These are phyloP conservation scores for Heliconius hermathena DNA, from an alignment of 1,140 invertebrate genomes.

Conservation along the genomic window DNA sequence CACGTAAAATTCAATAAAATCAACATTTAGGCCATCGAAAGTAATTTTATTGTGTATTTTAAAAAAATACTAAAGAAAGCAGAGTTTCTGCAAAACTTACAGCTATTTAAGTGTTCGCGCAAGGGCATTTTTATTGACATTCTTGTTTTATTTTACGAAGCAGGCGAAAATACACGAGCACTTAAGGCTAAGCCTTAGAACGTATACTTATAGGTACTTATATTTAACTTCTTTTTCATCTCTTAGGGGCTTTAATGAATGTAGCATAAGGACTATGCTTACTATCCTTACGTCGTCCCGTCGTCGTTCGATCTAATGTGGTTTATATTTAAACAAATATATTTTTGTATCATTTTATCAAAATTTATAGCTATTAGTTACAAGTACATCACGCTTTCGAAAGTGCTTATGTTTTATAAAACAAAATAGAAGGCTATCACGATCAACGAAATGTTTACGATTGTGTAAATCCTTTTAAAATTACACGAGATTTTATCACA, in stretches of 20 bases:
- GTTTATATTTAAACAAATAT: background rate
- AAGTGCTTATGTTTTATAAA: constrained; percentile 20
- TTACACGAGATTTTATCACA: constrained; percentile 18
- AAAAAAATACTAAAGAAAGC: constrained; percentile 52
- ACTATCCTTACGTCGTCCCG: too few species aligned
- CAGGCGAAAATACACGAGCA: background rate
- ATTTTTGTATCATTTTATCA: background rate
- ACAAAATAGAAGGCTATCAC: constrained; percentile 29
- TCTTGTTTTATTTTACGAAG: constrained; percentile 45
- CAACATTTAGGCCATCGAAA: constrained; percentile 6
- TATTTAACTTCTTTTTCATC: too few species aligned
- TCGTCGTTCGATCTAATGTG: too few species aligned
- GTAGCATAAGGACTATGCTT: too few species aligned
- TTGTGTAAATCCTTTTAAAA: constrained; percentile 28
- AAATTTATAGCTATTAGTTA: background rate
- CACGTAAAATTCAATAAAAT: constrained; percentile 4
- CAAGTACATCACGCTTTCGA: constrained; percentile 33
- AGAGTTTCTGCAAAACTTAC: constrained; percentile 52
- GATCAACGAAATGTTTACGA: constrained; percentile 27
- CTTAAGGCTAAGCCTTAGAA: too few species aligned
- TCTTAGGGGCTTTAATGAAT: too few species aligned
- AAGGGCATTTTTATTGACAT: constrained; percentile 61
- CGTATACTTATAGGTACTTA: too few species aligned
- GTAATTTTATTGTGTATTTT: constrained; percentile 20
- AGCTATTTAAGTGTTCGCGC: constrained; percentile 41